Percentiles rank a stretch among this genome's conserved stretches.
Evolutionary conservation across 2,113 vertebrate species (phyloP).

Genomic region (Tenebrosternarchus preto): DNA sequence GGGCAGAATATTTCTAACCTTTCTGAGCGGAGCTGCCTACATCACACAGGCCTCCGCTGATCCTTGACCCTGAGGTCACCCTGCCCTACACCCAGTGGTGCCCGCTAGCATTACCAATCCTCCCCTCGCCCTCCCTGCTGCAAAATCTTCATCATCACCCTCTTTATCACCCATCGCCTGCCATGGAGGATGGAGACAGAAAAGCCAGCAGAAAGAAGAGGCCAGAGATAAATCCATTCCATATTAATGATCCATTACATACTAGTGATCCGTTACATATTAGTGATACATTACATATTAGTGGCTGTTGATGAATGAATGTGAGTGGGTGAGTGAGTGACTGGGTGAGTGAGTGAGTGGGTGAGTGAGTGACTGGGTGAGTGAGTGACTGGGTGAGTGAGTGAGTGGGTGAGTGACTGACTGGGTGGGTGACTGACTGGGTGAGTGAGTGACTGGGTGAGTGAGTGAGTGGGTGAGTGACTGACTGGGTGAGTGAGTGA

Average conservation of each 20-base stretch:
- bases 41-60: constrained; percentile 45
- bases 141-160: constrained; percentile 41
- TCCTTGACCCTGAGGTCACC: constrained; percentile 46
- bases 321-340: constrained; percentile 3
- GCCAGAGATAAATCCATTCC: background rate
- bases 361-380: constrained; percentile 9
- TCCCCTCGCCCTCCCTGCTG: constrained; percentile 8
- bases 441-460: constrained; percentile 9
- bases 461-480: background rate
- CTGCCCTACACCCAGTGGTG: constrained; percentile 30
- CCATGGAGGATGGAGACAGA: constrained; percentile 5
- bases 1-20: constrained; percentile 67
- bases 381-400: background rate
- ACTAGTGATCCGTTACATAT: background rate
- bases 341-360: background rate
- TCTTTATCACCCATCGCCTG: background rate
- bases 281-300: background rate
- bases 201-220: background rate
- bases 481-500: background rate
- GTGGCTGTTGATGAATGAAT: constrained; percentile 17
- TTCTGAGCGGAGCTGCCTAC: constrained; percentile 42
- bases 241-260: background rate
- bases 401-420: constrained; percentile 3
- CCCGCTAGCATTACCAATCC: constrained; percentile 46
- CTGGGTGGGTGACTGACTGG: background rate